Conservation (phyloP, 2,888 invertebrate genomes). For the Phalera bucephala region DNA sequence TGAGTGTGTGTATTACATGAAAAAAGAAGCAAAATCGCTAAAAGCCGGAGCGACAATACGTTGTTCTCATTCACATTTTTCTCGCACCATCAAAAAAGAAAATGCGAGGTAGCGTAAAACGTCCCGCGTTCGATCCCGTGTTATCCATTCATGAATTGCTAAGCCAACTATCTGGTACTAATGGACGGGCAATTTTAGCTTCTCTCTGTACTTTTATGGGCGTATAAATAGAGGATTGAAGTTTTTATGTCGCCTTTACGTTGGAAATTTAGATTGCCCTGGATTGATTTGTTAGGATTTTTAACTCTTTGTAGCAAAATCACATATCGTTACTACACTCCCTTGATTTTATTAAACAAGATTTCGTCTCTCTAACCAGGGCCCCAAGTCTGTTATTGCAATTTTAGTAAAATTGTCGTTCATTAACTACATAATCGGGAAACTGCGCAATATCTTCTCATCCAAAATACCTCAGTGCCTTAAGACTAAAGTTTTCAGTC, state of each 20-base stretch:
- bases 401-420: too few relatives aligned
- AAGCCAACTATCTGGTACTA: slow-evolving; percentile 29
- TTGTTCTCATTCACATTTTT: neutral
- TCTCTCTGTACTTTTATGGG: slow-evolving; percentile 8
- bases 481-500: too few relatives aligned
- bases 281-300: neutral
- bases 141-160: slow-evolving; percentile 39
- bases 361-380: too few relatives aligned
- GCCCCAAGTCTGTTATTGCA: too few relatives aligned
- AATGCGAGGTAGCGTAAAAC: neutral
- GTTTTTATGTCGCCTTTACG: slow-evolving; percentile 6
- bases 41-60: neutral
- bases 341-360: too few relatives aligned
- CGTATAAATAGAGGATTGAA: slow-evolving; percentile 1
- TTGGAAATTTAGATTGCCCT: neutral
- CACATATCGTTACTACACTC: too few relatives aligned
- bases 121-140: slow-evolving; percentile 18
- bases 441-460: too few relatives aligned
- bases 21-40: neutral
- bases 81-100: neutral
- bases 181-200: slow-evolving; percentile 21
- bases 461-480: too few relatives aligned
- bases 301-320: too few relatives aligned
- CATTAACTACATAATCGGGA: too few relatives aligned
- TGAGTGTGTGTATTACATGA: too few relatives aligned